Evolutionary conservation across 2,797 vertebrate species (phyloP).

Genomic region (Coilia nasus): DNA sequence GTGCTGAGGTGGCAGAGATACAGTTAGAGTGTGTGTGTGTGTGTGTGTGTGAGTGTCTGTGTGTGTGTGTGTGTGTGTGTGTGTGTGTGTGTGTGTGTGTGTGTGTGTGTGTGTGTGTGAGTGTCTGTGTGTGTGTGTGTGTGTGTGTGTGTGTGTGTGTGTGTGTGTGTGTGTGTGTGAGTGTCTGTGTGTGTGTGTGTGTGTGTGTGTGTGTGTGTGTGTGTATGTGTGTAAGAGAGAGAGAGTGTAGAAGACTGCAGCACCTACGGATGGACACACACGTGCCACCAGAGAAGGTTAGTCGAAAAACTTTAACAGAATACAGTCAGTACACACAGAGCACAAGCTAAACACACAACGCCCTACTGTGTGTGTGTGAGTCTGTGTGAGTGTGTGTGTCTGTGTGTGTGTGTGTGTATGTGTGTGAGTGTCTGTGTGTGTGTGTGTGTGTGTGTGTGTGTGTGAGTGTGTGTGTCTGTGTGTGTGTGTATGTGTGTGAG

Average conservation of each 20-base stretch:
- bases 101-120: constrained; percentile 8
- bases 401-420: constrained; percentile 47
- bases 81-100: background rate
- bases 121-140: background rate
- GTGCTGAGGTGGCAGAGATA: too few relatives aligned
- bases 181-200: background rate
- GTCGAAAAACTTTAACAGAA: constrained; percentile 32
- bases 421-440: constrained; percentile 59
- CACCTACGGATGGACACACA: background rate
- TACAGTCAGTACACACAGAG: constrained; percentile 2
- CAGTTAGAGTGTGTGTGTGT: background rate
- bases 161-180: constrained; percentile 7
- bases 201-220: constrained; percentile 10
- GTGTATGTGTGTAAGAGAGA: background rate
- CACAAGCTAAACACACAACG: background rate
- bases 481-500: constrained; percentile 52
- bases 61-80: constrained; percentile 11
- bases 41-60: background rate
- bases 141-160: background rate
- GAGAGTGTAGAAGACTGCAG: too few relatives aligned
- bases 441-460: constrained; percentile 49
- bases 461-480: constrained; percentile 60
- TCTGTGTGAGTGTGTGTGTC: constrained; percentile 59
- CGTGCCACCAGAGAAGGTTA: constrained; percentile 22
- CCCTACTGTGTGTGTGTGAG: constrained; percentile 19